A percentile compares a stretch with the other conserved stretches of the same genome.
phyloP scores from a whole-genome alignment of 2,113 vertebrate genomes.

The Sterna hirundo region DNA sequence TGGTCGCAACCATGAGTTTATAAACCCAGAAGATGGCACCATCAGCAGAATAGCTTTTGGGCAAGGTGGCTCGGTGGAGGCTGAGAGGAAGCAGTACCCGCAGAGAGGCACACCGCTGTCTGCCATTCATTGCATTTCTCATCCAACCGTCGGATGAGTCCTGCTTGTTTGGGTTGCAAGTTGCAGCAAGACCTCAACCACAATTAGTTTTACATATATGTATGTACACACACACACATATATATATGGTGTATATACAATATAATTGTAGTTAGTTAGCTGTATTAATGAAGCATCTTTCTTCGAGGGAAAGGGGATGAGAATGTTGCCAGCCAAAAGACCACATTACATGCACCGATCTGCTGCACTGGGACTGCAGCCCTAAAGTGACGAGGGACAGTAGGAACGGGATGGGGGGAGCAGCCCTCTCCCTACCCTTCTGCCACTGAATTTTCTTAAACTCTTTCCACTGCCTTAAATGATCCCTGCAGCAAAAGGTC shows the following conservation, averaged over 20 bases:
- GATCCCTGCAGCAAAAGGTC: not conserved
- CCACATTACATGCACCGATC: not conserved
- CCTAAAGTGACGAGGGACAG: not conserved
- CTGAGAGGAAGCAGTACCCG: not conserved
- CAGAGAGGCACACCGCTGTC: not conserved
- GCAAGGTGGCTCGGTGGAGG: accelerated
- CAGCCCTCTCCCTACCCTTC: not conserved
- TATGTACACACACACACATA: not conserved
- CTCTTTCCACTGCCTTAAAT: not conserved
- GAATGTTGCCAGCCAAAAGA: not conserved
- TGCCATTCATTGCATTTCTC: not conserved
- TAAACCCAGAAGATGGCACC: not conserved
- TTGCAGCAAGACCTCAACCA: not conserved
- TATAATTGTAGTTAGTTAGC: not conserved
- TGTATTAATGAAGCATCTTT: not conserved
- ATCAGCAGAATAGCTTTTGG: not conserved
- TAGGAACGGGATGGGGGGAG: not conserved
- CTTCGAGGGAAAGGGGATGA: not conserved
- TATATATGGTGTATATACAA: not conserved
- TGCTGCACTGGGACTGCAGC: not conserved
- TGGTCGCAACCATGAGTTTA: not conserved
- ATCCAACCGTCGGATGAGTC: accelerated
- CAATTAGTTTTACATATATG: not conserved
- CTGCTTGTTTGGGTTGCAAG: not conserved
- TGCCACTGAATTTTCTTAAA: not conserved